A percentile compares a stretch with the other conserved stretches of the same genome.
phyloP scores from a whole-genome alignment of 2,888 invertebrate species.

The Trissonchulus latispiculum region DNA sequence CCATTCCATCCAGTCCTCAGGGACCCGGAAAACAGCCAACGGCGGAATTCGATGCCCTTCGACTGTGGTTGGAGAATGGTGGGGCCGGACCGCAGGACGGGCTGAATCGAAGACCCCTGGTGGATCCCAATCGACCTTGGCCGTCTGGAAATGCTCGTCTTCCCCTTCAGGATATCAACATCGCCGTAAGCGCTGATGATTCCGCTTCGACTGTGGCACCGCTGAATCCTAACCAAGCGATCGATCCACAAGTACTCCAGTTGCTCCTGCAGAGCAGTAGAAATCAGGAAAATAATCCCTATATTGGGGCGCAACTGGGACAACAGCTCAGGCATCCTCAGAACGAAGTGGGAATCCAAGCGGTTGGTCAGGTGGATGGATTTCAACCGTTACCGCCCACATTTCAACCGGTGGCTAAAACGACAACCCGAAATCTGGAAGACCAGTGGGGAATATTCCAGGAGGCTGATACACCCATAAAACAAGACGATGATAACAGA shows the following conservation, averaged over 20 bases:
- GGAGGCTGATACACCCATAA: no score
- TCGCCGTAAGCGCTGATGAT: no score
- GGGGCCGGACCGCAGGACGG: neutral
- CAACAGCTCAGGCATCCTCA: no score
- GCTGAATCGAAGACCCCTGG: neutral
- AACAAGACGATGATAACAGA: no score
- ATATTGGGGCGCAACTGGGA: no score
- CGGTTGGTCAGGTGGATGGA: no score
- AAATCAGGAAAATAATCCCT: neutral
- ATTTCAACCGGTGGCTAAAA: no score
- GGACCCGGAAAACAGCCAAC: no score
- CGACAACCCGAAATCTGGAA: no score
- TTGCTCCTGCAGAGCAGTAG: neutral
- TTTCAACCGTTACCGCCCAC: no score
- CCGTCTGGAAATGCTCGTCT: neutral
- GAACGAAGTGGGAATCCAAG: no score
- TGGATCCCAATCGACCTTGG: neutral
- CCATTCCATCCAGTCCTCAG: neutral
- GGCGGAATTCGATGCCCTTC: neutral
- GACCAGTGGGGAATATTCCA: no score
- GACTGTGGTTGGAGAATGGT: neutral
- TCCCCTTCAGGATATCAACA: neutral
- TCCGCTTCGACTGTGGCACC: neutral
- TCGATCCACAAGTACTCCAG: neutral
- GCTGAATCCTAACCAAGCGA: neutral